Percentiles rank a stretch among this genome's conserved stretches.
phyloP scores from a whole-genome alignment of 2,888 invertebrate species.

The Troides oblongomaculatus region DNA sequence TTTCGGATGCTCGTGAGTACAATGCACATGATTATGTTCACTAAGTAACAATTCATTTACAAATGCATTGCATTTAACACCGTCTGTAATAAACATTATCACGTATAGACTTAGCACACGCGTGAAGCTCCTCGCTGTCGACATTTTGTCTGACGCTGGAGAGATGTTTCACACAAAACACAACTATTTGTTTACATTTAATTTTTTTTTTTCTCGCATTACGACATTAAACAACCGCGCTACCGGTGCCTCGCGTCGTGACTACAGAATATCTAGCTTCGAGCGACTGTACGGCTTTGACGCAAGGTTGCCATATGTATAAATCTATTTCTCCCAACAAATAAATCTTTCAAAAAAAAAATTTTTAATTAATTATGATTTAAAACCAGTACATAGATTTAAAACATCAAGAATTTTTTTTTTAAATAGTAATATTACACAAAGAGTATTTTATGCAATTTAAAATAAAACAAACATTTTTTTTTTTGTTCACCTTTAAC shows the following conservation, averaged over 20 bases:
- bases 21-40: conserved; percentile 66
- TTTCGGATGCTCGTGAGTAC: conserved; percentile 84
- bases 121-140: conserved; percentile 41
- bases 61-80: conserved; percentile 38
- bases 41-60: conserved; percentile 44
- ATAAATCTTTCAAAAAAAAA: no score
- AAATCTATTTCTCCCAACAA: neutral
- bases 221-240: conserved; percentile 30
- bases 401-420: no score
- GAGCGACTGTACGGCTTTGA: conserved; percentile 13
- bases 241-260: conserved; percentile 39
- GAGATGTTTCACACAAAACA: conserved; percentile 47
- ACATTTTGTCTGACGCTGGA: conserved; percentile 40
- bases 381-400: no score
- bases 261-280: conserved; percentile 38
- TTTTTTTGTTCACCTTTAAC: no score
- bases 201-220: conserved; percentile 31
- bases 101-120: conserved; percentile 46
- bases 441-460: no score
- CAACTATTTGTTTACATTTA: conserved; percentile 68
- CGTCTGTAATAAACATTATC: conserved; percentile 38
- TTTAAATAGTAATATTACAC: no score
- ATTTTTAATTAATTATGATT: no score
- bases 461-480: no score
- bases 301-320: conserved; percentile 9